Conservation (phyloP, 1,140 invertebrate genomes). For the Papilio polyxenes region DNA sequence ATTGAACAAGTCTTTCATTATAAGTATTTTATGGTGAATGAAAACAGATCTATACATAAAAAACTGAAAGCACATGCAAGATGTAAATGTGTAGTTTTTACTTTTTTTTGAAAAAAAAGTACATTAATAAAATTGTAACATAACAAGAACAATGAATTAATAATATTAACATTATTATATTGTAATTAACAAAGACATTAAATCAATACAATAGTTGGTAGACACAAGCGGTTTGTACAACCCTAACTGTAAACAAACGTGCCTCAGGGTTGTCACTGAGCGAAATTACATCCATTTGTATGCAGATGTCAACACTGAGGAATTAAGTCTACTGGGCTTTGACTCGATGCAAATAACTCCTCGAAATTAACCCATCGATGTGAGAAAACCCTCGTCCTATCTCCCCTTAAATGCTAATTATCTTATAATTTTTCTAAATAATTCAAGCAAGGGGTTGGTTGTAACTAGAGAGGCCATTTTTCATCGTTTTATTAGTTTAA, state of each 20-base stretch:
- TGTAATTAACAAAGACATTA: background rate
- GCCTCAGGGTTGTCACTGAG: constrained; percentile 67
- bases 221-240: constrained; percentile 36
- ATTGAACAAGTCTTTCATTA: background rate
- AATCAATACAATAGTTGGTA: constrained; percentile 21
- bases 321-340: constrained; percentile 61
- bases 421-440: constrained; percentile 22
- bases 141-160: background rate
- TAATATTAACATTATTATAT: background rate
- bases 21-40: background rate
- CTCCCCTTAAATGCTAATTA: background rate
- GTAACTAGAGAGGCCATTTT: constrained; percentile 11
- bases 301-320: constrained; percentile 64
- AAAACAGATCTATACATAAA: too few relatives aligned
- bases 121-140: background rate
- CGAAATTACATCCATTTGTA: constrained; percentile 75
- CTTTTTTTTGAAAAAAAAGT: too few relatives aligned
- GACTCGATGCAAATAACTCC: constrained; percentile 70
- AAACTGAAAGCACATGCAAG: too few relatives aligned
- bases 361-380: constrained; percentile 74
- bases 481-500: constrained; percentile 24
- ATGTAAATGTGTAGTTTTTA: too few relatives aligned
- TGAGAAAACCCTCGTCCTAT: constrained; percentile 41
- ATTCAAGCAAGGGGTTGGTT: constrained; percentile 9
- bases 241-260: constrained; percentile 59